Evolutionary conservation across 2,797 vertebrate species (phyloP).

Genomic region (Lacerta agilis): DNA sequence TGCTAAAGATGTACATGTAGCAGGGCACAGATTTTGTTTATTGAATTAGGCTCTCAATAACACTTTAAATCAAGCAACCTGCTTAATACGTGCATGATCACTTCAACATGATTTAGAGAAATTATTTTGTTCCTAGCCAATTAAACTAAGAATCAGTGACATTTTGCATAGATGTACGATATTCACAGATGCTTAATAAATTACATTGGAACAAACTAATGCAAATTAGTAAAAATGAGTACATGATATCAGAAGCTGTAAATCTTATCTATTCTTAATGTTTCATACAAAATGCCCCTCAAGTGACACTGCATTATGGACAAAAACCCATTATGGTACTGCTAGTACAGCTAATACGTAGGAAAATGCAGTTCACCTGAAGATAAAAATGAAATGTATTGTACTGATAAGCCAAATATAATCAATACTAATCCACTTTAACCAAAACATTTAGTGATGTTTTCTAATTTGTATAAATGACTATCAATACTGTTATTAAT

Average conservation of each 20-base stretch:
- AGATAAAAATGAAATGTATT: background rate
- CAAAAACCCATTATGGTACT: background rate
- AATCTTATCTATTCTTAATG: background rate
- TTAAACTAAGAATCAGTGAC: conserved; percentile 31
- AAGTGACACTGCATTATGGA: background rate
- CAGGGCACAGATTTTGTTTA: conserved; percentile 1
- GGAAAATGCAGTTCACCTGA: background rate
- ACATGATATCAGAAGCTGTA: background rate
- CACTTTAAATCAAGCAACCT: conserved; percentile 24
- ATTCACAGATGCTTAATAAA: conserved; percentile 26
- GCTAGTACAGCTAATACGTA: background rate
- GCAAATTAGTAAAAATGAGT: background rate
- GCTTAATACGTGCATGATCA: conserved; percentile 13
- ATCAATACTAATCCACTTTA: conserved; percentile 2
- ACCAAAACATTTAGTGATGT: background rate
- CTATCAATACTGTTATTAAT: background rate
- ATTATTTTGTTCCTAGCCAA: conserved; percentile 13
- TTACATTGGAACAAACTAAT: conserved; percentile 15
- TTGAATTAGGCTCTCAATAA: conserved; percentile 1
- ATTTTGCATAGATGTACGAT: conserved; percentile 6
- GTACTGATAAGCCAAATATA: background rate
- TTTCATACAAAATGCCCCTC: background rate
- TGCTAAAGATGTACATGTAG: background rate
- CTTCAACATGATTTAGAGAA: conserved; percentile 5
- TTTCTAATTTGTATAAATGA: conserved; percentile 12